Evolutionary conservation across 2,113 vertebrate species (phyloP).

Genomic region (Gavialis gangeticus): DNA sequence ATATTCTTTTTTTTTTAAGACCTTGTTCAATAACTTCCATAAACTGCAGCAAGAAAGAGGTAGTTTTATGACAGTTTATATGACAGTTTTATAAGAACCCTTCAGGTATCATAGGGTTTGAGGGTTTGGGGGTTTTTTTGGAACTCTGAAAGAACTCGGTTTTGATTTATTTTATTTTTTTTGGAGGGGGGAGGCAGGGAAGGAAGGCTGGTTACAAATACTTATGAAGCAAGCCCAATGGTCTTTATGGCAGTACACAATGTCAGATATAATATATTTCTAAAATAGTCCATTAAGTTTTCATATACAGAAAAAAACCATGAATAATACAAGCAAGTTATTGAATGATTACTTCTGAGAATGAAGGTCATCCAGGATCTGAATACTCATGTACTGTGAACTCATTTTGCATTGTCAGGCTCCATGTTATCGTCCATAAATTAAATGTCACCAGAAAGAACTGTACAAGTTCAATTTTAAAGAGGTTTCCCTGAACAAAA

Average conservation of each 20-base stretch:
- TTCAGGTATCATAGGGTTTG: not conserved
- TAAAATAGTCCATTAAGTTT: not conserved
- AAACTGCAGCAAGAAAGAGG: not conserved
- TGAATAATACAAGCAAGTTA: not conserved
- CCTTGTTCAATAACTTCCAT: not conserved
- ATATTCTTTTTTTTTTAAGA: not conserved
- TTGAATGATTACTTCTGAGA: constrained; percentile 19
- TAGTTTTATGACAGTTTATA: not conserved
- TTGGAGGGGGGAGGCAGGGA: too few species aligned
- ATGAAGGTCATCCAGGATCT: constrained; percentile 12
- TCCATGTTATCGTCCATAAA: not conserved
- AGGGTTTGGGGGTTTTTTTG: too few species aligned
- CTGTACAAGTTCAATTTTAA: not conserved
- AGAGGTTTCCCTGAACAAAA: not conserved
- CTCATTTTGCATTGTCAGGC: constrained; percentile 20
- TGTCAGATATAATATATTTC: not conserved
- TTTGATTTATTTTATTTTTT: not conserved
- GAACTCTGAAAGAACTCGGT: not conserved
- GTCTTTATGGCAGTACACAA: not conserved
- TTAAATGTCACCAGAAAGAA: constrained; percentile 10
- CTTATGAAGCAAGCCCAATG: not conserved
- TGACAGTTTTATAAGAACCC: not conserved
- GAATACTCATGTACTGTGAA: not conserved
- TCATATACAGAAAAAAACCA: not conserved
- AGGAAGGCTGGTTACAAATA: not conserved